phyloP scores from a whole-genome alignment of 2,113 vertebrate genomes.

The Entomyzon cyanotis region DNA sequence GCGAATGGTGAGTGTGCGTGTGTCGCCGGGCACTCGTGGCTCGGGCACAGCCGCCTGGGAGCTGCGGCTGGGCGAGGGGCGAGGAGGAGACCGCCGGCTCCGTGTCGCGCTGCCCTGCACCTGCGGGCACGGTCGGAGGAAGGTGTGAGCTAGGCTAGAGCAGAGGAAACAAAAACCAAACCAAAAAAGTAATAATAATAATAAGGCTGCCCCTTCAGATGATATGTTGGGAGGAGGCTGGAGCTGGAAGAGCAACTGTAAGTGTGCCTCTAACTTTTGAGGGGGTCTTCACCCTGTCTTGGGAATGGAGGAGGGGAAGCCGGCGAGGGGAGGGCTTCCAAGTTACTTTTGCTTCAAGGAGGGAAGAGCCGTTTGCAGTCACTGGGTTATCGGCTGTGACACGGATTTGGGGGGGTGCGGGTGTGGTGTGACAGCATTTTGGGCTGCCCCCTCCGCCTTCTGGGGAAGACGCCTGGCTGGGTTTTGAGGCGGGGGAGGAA shows the following conservation, averaged over 20 bases:
- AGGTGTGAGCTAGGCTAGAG: slow-evolving; percentile 74
- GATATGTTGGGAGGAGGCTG: slow-evolving; percentile 73
- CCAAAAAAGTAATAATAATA: background rate
- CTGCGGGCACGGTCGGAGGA: background rate
- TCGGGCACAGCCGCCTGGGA: slow-evolving; percentile 79
- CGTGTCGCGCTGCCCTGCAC: background rate
- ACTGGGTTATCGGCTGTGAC: slow-evolving; percentile 19
- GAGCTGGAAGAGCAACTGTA: slow-evolving; percentile 80
- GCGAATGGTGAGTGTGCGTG: slow-evolving; percentile 75
- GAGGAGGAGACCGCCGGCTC: background rate
- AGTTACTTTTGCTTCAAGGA: slow-evolving; percentile 4
- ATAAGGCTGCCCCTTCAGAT: slow-evolving; percentile 69
- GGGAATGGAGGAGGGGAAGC: slow-evolving; percentile 53
- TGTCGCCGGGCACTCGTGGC: slow-evolving; percentile 82
- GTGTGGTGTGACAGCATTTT: background rate
- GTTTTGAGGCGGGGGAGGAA: background rate
- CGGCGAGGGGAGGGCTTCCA: slow-evolving; percentile 51
- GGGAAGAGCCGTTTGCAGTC: background rate
- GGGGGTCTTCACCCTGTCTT: slow-evolving; percentile 33
- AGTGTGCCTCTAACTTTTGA: slow-evolving; percentile 83
- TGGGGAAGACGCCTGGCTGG: background rate
- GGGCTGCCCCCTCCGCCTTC: background rate
- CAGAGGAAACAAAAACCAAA: background rate
- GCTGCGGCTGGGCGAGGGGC: slow-evolving; percentile 40
- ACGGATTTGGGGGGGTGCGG: background rate